Conservation (phyloP, 2,797 vertebrate species). For the Buceros bicornis region DNA sequence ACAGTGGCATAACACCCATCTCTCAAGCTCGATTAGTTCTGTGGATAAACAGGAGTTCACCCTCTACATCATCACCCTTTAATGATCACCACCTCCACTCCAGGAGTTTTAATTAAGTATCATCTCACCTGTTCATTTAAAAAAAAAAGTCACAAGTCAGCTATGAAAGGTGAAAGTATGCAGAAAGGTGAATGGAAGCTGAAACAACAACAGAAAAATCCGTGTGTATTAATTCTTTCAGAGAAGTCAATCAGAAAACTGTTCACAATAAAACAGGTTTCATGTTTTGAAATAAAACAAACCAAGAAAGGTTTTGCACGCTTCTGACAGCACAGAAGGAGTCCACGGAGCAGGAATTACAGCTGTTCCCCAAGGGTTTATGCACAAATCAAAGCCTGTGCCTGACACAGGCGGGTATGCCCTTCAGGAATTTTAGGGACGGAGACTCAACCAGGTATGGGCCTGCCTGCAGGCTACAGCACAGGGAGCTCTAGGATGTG, state of each 20-base stretch:
- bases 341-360: not conserved
- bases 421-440: not conserved
- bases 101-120: conserved; percentile 25
- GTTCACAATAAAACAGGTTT: not conserved
- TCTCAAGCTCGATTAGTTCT: not conserved
- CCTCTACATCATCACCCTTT: conserved; percentile 31
- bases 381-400: not conserved
- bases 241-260: not conserved
- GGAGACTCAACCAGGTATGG: not conserved
- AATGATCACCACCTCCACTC: conserved; percentile 9
- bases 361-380: not conserved
- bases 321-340: not conserved
- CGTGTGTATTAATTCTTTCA: not conserved
- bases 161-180: conserved; percentile 14
- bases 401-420: rapidly evolving
- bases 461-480: not conserved
- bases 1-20: not conserved
- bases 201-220: not conserved
- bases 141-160: not conserved
- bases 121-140: not conserved
- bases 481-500: not conserved
- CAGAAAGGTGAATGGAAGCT: not conserved
- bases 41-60: conserved; percentile 14
- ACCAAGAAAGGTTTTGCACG: not conserved
- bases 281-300: not conserved